Conservation (phyloP, 2,113 vertebrate species). For the Danio rerio region GRCz12tu NC_133194.1:17547501-17548000, state of each 20-base stretch:
- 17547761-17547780: background rate
- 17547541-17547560: background rate
- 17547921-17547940: background rate
- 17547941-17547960: background rate
- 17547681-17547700: background rate
- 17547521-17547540: background rate
- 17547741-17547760: background rate
- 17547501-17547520: background rate
- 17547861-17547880: background rate
- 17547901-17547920: background rate
- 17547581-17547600: background rate
- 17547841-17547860: background rate
- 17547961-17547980: background rate
- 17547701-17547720: background rate
- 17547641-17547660: background rate
- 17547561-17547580: background rate
- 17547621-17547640: background rate
- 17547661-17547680: background rate
- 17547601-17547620: too few relatives aligned
- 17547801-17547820: background rate
- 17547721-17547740: background rate
- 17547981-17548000: background rate
- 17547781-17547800: constrained; percentile 5
- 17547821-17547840: constrained; percentile 1
- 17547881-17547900: background rate